Evolutionary conservation across 2,113 vertebrate species (phyloP).

Genomic region (Chionis minor): DNA sequence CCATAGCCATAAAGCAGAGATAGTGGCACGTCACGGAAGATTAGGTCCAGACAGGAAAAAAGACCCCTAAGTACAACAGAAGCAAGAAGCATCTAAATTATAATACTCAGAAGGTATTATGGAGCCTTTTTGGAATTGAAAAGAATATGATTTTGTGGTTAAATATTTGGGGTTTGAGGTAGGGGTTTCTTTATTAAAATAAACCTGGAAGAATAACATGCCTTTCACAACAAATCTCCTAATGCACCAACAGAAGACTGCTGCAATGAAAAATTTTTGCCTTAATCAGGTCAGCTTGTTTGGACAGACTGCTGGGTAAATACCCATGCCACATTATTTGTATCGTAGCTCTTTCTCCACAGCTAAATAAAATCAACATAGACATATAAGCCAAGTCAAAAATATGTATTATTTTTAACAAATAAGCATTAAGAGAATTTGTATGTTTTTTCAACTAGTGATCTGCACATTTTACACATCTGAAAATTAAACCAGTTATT

Average conservation of each 20-base stretch:
- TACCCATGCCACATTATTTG: background rate
- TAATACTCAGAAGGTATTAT: background rate
- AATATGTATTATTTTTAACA: background rate
- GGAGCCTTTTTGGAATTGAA: background rate
- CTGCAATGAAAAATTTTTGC: conserved; percentile 6
- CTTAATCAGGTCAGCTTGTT: conserved; percentile 12
- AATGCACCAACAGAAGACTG: background rate
- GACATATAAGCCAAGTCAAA: background rate
- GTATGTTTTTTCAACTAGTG: background rate
- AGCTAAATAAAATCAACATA: background rate
- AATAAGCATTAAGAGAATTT: background rate
- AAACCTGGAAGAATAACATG: background rate
- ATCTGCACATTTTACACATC: background rate
- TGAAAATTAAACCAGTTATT: conserved; percentile 15
- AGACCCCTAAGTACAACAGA: background rate
- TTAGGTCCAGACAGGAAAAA: conserved; percentile 11
- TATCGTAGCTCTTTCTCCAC: background rate
- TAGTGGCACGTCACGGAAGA: background rate
- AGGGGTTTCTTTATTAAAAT: background rate
- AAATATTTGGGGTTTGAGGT: background rate
- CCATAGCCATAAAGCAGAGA: conserved; percentile 4
- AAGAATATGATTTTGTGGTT: background rate
- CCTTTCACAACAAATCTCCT: background rate
- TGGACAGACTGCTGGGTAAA: background rate
- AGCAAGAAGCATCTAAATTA: background rate